phyloP scores from a whole-genome alignment of 2,888 invertebrate species.

The Merodon equestris region DNA sequence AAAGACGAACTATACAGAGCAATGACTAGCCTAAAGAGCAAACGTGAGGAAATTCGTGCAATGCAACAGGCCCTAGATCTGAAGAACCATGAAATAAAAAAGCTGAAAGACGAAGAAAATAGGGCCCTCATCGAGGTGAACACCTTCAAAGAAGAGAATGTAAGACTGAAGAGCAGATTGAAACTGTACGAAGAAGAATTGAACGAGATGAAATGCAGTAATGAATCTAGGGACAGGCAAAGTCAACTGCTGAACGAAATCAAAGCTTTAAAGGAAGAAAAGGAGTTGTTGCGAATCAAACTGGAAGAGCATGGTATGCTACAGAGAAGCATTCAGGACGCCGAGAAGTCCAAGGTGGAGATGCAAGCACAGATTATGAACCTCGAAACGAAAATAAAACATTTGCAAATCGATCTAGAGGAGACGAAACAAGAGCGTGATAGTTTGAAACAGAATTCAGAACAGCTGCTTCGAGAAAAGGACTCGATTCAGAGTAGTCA shows the following conservation, averaged over 20 bases:
- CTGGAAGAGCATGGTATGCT: slow-evolving; percentile 77
- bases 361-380: slow-evolving; percentile 79
- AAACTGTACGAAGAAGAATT: slow-evolving; percentile 76
- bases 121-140: slow-evolving; percentile 75
- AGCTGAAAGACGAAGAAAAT: slow-evolving; percentile 76
- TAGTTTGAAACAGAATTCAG: slow-evolving; percentile 72
- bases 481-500: slow-evolving; percentile 70
- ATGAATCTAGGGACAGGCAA: slow-evolving; percentile 31
- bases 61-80: slow-evolving; percentile 76
- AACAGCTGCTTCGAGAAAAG: slow-evolving; percentile 73
- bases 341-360: slow-evolving; percentile 33
- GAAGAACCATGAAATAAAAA: slow-evolving; percentile 73
- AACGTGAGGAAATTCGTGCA: slow-evolving; percentile 80
- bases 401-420: slow-evolving; percentile 80
- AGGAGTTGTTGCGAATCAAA: slow-evolving; percentile 77
- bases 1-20: slow-evolving; percentile 79
- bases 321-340: slow-evolving; percentile 59
- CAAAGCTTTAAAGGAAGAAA: slow-evolving; percentile 77
- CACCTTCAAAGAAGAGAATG: slow-evolving; percentile 75
- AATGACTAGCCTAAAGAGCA: slow-evolving; percentile 78
- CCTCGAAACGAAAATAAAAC: slow-evolving; percentile 79
- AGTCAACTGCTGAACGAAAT: slow-evolving; percentile 68
- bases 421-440: slow-evolving; percentile 74
- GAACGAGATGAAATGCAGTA: slow-evolving; percentile 76
- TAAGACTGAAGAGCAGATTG: slow-evolving; percentile 74